These are phyloP conservation scores for Psammodynastes pulverulentus DNA, from an alignment of 2,113 vertebrate genomes.

Conservation along the genomic window DNA sequence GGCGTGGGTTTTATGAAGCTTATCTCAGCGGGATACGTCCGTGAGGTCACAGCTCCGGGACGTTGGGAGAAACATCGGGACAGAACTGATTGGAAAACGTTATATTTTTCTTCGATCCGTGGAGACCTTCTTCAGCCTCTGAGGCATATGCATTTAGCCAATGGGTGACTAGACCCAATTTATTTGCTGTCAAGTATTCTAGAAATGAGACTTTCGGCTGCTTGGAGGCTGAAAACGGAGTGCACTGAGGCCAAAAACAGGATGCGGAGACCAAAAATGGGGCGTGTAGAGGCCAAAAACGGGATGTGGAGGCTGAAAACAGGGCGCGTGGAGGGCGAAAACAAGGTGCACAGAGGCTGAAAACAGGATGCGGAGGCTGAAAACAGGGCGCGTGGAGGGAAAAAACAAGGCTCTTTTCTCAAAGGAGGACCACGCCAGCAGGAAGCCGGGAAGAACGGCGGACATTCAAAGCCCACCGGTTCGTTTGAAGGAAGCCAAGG, in stretches of 20 bases:
- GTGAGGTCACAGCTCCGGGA: not conserved
- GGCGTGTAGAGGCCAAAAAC: too few species aligned
- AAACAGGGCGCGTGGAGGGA: too few species aligned
- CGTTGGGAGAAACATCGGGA: not conserved
- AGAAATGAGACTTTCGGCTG: not conserved
- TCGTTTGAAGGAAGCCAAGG: not conserved
- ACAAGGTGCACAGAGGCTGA: too few species aligned
- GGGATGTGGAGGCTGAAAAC: too few species aligned
- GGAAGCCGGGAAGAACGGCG: not conserved
- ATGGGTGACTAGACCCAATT: not conserved
- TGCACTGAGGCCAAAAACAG: too few species aligned
- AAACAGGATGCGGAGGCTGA: too few species aligned
- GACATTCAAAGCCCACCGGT: not conserved
- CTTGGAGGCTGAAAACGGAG: too few species aligned
- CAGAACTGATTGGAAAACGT: not conserved
- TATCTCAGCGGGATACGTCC: not conserved
- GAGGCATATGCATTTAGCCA: not conserved
- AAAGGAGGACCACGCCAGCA: too few species aligned
- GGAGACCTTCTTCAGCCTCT: not conserved
- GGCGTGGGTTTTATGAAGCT: not conserved
- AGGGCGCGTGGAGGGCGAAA: too few species aligned
- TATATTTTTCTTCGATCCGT: not conserved
- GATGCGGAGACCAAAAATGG: too few species aligned
- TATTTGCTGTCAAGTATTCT: not conserved
- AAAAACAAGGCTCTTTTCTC: too few species aligned